Evolutionary conservation across 1,140 invertebrate species (phyloP), one percentile per base, ranked within the genome.

Genomic region (Drosophila funebris): DNA sequence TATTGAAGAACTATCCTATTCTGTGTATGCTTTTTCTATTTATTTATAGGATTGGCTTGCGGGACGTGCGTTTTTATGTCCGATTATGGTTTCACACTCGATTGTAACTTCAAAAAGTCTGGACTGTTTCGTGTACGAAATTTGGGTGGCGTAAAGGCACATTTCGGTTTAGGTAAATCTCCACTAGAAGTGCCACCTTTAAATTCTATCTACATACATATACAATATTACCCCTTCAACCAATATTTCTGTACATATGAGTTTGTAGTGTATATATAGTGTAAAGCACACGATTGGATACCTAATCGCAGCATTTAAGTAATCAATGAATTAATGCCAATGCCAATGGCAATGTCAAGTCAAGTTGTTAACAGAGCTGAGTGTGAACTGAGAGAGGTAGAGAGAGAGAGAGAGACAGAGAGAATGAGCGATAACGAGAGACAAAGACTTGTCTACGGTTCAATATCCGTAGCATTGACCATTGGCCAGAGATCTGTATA

Each of bases 21-120:
- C 82, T 91, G 82, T 91, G 85, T 84, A 73, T 90, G 90, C 77
- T 80, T 82, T 90, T 72, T 76, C 63, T 87, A 63, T 91, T 88
- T 94, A 78, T 66, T 85, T 93, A 73, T 93, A 94, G 93, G 93
- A 92, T 91, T 93, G 77, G 93, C 92, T 71, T 92, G 93, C 76
- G 93, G 95, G 82, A 95, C 96, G 78, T 97, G 96, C 92, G 96
- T 97, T 68, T 94, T 97, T 92, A 95, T 96, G 92, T 97, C 96
- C 78, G 96, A 97, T 92, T 97, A 96, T 91, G 96, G 96, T 88
- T 96, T 97, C 93, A 95, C 94, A 82, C 94, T 97, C 92, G 96
- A 97, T 94, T 97, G 96, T 92, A 96, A 96, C 90, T 97, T 97
- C 94, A 96, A 96, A 94, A 97, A 97, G 92, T 96, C 96, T 74